Evolutionary conservation across 2,888 invertebrate genomes (phyloP).

Genomic region (Tetragonisca angustula): DNA sequence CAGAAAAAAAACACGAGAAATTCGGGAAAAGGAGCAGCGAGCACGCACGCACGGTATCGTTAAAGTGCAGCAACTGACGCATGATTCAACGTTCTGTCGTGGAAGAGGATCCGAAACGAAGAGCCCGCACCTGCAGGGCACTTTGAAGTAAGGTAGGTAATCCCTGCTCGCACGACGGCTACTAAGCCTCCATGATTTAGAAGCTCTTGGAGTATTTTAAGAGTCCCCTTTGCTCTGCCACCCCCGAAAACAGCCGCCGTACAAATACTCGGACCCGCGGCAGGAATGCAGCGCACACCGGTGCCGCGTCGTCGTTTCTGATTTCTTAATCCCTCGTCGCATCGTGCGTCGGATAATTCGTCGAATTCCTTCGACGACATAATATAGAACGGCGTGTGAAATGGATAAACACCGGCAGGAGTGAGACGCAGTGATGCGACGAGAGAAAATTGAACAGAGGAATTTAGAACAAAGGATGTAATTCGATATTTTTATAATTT

Average conservation of each 20-base stretch:
- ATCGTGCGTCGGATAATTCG: slow-evolving; percentile 7
- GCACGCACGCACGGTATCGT: slow-evolving; percentile 65
- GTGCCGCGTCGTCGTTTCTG: slow-evolving; percentile 56
- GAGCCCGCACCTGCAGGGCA: slow-evolving; percentile 83
- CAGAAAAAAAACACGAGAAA: slow-evolving; percentile 26
- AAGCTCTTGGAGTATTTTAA: slow-evolving; percentile 83
- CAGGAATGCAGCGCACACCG: slow-evolving; percentile 65
- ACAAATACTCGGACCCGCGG: slow-evolving; percentile 56
- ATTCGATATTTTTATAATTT: too few species aligned
- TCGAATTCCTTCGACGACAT: neutral
- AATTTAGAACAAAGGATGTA: neutral
- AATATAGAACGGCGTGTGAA: neutral
- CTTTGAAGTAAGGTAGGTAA: slow-evolving; percentile 83
- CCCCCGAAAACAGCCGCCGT: slow-evolving; percentile 72
- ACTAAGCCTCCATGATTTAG: slow-evolving; percentile 84
- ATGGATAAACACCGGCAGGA: neutral
- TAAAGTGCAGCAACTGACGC: slow-evolving; percentile 76
- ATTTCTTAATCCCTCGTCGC: slow-evolving; percentile 60
- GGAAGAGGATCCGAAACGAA: slow-evolving; percentile 74
- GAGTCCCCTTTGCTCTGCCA: slow-evolving; percentile 80
- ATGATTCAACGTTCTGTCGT: slow-evolving; percentile 79
- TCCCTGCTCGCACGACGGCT: slow-evolving; percentile 82
- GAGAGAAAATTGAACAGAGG: too few species aligned
- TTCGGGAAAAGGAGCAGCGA: slow-evolving; percentile 50
- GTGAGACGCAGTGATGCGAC: neutral